Base-by-base conservation (phyloP, 2,888 invertebrate species). In the Acronicta leporina region DNA sequence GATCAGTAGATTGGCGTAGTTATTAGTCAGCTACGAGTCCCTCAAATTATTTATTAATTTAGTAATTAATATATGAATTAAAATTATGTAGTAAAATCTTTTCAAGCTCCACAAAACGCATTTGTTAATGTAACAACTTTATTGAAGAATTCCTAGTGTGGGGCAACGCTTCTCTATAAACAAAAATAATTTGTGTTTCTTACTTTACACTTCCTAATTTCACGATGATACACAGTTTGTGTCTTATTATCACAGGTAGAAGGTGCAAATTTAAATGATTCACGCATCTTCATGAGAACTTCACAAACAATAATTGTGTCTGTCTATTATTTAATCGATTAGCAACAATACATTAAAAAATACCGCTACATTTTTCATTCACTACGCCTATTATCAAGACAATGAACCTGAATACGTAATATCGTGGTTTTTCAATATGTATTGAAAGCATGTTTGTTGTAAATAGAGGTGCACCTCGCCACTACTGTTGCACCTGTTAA, bases 401-500 rank as follows among this genome's bases (percentile, higher is more conserved):
- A 65, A 45, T 63, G 71, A 70, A 63, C 65, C 44, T 45, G 35
- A 49, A 33, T 33, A n/a, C 9, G 45, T 27, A n/a, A 25, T n/a
- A 14, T 15, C n/a, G 20, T 16, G 30, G 1, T 27, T 30, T 25
- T 42, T n/a, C 5, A 35, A 35, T 38, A 38, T n/a, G 38, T n/a
- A 38, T 38, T 38, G 38, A 6, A 4, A n/a, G n/a, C 30, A 9
- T 1, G 9, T 30, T 30, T 30, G 30, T 5, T 30, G 9, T 27
- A 5, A 25, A 5, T 25, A 27, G 27, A 7, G 27, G 27, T 27
- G 3, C 0, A 7, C 27, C 2, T n/a, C n/a, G n/a, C n/a, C n/a
- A n/a, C n/a, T n/a, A n/a, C n/a, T n/a, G n/a, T n/a, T n/a, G n/a
- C n/a, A n/a, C n/a, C n/a, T n/a, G n/a, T n/a, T n/a, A n/a, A n/a